These are phyloP conservation scores for Styela clava DNA, from an alignment of 23 tunicate genomes.

Conservation along the genomic window DNA sequence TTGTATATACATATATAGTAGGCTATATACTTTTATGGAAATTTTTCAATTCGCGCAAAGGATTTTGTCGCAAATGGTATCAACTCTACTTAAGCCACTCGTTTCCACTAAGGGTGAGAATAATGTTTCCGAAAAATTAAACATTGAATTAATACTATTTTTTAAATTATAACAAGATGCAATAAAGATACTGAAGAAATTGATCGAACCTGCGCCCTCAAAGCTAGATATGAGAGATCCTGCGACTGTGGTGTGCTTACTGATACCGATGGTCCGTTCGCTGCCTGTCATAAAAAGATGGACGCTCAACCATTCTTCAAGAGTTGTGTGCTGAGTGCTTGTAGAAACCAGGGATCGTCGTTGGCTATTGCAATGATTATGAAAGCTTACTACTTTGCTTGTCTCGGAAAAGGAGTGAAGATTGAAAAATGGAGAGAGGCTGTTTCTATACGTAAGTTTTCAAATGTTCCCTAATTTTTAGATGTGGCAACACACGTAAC, in stretches of 20 bases:
- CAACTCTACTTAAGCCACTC: no score
- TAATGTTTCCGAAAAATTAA: no score
- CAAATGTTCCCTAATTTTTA: neutral
- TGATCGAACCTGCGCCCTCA: neutral
- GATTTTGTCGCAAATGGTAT: no score
- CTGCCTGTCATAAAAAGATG: constrained; percentile 34
- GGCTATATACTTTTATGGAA: no score
- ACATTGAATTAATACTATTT: no score
- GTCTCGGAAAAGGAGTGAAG: constrained; percentile 17
- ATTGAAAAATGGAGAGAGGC: constrained; percentile 1
- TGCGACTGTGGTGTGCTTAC: constrained; percentile 32
- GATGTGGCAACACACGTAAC: no score
- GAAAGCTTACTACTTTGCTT: constrained; percentile 15
- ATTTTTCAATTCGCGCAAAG: no score
- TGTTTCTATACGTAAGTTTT: neutral
- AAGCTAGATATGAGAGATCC: constrained; percentile 13
- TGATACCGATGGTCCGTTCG: constrained; percentile 41
- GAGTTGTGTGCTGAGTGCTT: constrained; percentile 28
- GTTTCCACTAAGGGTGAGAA: no score
- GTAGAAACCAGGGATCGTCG: neutral
- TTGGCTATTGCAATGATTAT: neutral
- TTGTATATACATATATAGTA: no score
- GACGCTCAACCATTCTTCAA: constrained; percentile 49
- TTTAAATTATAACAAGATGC: no score
- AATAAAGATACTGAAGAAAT: neutral